Evolutionary conservation across 1,140 invertebrate species (phyloP).

Genomic region (Camponotus pennsylvanicus): DNA sequence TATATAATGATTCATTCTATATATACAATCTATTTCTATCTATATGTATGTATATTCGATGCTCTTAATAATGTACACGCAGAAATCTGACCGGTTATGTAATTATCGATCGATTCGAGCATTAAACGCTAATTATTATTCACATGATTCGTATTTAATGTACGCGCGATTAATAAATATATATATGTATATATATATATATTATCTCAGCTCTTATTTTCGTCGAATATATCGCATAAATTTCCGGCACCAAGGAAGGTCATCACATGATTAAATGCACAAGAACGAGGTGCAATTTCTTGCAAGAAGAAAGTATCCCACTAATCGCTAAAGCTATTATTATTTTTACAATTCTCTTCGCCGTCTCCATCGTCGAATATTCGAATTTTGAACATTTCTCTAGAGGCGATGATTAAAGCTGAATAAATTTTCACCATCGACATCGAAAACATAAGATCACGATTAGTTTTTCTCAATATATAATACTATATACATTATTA

Average conservation of each 20-base stretch:
- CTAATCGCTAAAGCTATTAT: conserved; percentile 44
- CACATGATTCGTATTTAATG: conserved; percentile 71
- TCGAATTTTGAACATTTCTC: background rate
- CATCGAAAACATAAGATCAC: conserved; percentile 38
- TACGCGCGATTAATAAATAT: conserved; percentile 38
- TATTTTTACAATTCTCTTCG: conserved; percentile 30
- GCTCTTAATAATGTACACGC: conserved; percentile 80
- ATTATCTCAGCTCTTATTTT: conserved; percentile 76
- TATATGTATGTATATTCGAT: conserved; percentile 72
- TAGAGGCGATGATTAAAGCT: conserved; percentile 1
- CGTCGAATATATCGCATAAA: conserved; percentile 70
- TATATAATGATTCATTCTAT: conserved; percentile 61
- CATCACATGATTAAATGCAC: conserved; percentile 80
- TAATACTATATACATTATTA: conserved; percentile 12
- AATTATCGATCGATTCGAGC: conserved; percentile 46
- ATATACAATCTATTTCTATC: conserved; percentile 76
- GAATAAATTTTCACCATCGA: conserved; percentile 15
- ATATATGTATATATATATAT: conserved; percentile 65
- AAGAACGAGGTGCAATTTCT: conserved; percentile 50
- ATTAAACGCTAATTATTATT: conserved; percentile 71
- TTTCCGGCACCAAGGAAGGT: conserved; percentile 71
- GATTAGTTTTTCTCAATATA: background rate
- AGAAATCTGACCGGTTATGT: conserved; percentile 79
- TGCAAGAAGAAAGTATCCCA: conserved; percentile 40
- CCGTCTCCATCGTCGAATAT: background rate